Evolutionary conservation across 2,888 invertebrate species (phyloP).

Genomic region (Drosophila neutralis): DNA sequence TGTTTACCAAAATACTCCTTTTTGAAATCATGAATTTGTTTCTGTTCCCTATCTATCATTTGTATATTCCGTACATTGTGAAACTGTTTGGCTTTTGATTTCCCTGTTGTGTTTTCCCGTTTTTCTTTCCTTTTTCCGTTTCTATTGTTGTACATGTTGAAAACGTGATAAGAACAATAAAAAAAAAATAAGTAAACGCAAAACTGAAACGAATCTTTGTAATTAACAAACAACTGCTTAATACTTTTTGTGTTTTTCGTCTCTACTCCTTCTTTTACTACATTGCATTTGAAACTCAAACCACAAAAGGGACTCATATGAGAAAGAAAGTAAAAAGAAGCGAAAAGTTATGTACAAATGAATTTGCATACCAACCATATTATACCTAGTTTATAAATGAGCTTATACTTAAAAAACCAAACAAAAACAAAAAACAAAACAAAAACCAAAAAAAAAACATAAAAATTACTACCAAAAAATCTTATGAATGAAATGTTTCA

Average conservation of each 20-base stretch:
- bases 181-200: constrained; percentile 26
- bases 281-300: constrained; percentile 76
- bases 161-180: constrained; percentile 16
- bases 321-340: constrained; percentile 84
- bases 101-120: constrained; percentile 3
- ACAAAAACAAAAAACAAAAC: constrained; percentile 9
- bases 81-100: constrained; percentile 20
- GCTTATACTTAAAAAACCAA: constrained; percentile 31
- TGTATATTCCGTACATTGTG: constrained; percentile 18
- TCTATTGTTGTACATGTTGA: constrained; percentile 30
- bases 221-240: constrained; percentile 79
- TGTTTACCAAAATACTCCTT: constrained; percentile 25
- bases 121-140: background rate
- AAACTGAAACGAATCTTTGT: constrained; percentile 66
- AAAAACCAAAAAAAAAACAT: constrained; percentile 8
- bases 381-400: constrained; percentile 67
- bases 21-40: constrained; percentile 23
- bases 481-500: constrained; percentile 57
- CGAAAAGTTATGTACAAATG: constrained; percentile 81
- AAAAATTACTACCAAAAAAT: constrained; percentile 8
- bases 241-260: constrained; percentile 82
- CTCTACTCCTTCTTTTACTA: constrained; percentile 83
- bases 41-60: constrained; percentile 2
- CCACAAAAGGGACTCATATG: constrained; percentile 82
- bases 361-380: constrained; percentile 47